phyloP scores from a whole-genome alignment of 2,888 invertebrate species.

The Nematopogon swammerdamellus region DNA sequence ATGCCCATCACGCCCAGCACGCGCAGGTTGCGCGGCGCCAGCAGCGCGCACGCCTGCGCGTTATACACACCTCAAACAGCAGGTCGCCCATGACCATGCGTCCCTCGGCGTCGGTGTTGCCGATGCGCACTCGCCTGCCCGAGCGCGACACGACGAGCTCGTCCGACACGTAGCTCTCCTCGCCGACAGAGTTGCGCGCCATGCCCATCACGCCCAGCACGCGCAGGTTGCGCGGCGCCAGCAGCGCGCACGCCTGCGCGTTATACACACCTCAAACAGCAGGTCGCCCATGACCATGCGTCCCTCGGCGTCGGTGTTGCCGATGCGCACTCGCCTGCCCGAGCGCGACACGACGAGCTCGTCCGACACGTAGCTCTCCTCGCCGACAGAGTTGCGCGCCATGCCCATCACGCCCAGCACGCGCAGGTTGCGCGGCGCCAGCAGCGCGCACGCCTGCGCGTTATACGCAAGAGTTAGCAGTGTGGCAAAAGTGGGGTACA shows the following conservation, averaged over 20 bases:
- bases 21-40: no score
- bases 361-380: conserved; percentile 85
- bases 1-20: no score
- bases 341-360: conserved; percentile 83
- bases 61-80: conserved; percentile 70
- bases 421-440: conserved; percentile 69
- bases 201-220: conserved; percentile 82
- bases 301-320: conserved; percentile 96
- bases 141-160: conserved; percentile 83
- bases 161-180: conserved; percentile 85
- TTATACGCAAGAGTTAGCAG: no score
- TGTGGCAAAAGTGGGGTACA: no score
- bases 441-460: conserved; percentile 50
- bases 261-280: conserved; percentile 70
- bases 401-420: conserved; percentile 82
- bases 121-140: conserved; percentile 80
- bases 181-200: conserved; percentile 89
- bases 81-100: conserved; percentile 91
- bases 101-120: conserved; percentile 96
- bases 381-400: conserved; percentile 89
- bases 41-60: no score
- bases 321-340: conserved; percentile 80
- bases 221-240: conserved; percentile 69
- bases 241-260: conserved; percentile 50
- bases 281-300: conserved; percentile 91